A percentile compares a stretch with the other conserved stretches of the same genome.
phyloP scores from a whole-genome alignment of 2,797 vertebrate species.

The Amniataba percoides region DNA sequence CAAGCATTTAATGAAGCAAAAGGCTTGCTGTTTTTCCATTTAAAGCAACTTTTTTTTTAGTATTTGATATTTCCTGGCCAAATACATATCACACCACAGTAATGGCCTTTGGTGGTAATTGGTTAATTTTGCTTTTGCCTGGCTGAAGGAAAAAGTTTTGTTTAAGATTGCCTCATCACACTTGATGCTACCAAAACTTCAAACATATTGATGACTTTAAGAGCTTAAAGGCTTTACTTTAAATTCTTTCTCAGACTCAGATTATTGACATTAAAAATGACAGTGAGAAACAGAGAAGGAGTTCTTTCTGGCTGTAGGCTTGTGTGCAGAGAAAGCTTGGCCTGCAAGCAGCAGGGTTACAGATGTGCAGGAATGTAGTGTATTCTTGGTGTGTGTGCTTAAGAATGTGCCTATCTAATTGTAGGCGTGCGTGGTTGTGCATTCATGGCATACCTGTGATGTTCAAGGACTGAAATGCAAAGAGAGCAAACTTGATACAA shows the following conservation, averaged over 20 bases:
- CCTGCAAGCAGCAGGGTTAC: constrained; percentile 58
- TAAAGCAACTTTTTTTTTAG: neutral
- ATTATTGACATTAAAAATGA: constrained; percentile 9
- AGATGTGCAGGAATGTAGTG: constrained; percentile 69
- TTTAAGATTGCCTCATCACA: neutral
- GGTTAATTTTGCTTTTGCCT: neutral
- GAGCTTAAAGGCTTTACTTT: neutral
- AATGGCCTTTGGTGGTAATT: neutral
- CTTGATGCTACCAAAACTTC: neutral
- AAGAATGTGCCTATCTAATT: constrained; percentile 13
- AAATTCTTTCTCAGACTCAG: neutral
- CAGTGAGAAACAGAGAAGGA: constrained; percentile 4
- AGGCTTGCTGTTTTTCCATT: neutral
- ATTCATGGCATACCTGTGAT: constrained; percentile 46
- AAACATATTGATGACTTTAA: neutral
- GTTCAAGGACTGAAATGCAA: constrained; percentile 25
- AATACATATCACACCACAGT: neutral
- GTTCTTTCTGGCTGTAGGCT: constrained; percentile 35
- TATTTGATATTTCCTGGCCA: neutral
- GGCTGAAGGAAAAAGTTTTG: neutral
- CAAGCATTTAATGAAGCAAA: constrained; percentile 9
- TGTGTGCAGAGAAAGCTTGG: constrained; percentile 28
- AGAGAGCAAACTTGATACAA: constrained; percentile 12
- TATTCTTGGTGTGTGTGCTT: constrained; percentile 23
- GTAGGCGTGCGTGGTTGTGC: constrained; percentile 16